phyloP scores from a whole-genome alignment of 2,113 vertebrate species.

The Brachypodius melanocephalos region DNA sequence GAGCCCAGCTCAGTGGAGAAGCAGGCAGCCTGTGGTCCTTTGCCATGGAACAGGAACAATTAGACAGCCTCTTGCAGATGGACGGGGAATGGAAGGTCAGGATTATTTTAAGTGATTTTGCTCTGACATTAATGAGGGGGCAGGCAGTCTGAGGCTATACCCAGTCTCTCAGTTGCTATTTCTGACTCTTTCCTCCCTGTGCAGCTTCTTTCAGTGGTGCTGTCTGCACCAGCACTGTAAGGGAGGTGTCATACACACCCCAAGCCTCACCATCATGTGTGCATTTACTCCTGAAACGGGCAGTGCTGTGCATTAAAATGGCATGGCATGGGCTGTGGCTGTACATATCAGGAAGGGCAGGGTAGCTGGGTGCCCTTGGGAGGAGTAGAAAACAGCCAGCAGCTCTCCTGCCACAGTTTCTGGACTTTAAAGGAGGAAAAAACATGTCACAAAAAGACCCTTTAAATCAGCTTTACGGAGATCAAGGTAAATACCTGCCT shows the following conservation, averaged over 20 bases:
- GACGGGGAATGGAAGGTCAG: background rate
- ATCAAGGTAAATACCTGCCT: background rate
- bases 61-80: background rate
- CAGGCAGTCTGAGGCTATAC: background rate
- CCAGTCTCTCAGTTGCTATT: background rate
- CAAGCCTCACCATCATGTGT: background rate
- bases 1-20: background rate
- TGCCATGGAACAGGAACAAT: background rate
- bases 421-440: background rate
- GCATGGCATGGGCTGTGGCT: background rate
- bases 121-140: background rate
- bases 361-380: background rate
- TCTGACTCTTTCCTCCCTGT: background rate
- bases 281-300: background rate
- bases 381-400: background rate
- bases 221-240: background rate
- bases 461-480: background rate
- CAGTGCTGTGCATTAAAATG: background rate
- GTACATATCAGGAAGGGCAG: background rate
- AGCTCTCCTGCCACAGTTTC: background rate
- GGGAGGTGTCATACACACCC: background rate
- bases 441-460: fast-evolving
- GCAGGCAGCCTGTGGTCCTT: background rate
- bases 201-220: background rate
- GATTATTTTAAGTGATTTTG: background rate